Base-by-base conservation (phyloP, 2,888 invertebrate species). In the Taphrorychus bicolor region DNA sequence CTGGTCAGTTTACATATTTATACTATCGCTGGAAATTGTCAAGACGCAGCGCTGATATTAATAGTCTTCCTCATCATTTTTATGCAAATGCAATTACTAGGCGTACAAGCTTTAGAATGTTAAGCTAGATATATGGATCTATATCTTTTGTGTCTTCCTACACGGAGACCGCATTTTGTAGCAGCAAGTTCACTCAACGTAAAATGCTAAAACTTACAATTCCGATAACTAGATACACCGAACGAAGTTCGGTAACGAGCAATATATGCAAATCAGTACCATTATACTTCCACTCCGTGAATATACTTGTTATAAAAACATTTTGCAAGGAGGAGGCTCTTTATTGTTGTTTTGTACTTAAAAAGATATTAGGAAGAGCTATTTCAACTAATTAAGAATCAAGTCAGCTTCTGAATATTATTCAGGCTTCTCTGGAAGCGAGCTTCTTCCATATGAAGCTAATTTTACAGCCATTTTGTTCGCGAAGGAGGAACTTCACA, bases 251-350 rank as follows among this genome's bases (percentile, higher is more conserved):
- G 49, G 77, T 80, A 81, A 81, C 78, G 79, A 78, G 77, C 76
- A 79, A 80, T 79, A 79, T 80, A 81, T 81, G 80, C 79, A 80
- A 80, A 81, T 81, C 73, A 76, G 75, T 74, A 78, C 78, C 79
- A 79, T 80, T 79, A 78, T 76, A 76, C 75, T 76, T 75, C 77
- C 76, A 78, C 76, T 79, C 79, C 77, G 78, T 80, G 76, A 76
- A 76, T 63, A 61, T 66, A 61, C 76, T 77, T 77, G 77, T 77
- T 77, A 77, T 76, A 66, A 73, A 74, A 74, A 74, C 73, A 73
- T 77, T 74, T 74, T 70, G 54, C 41, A 62, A 32, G 24, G 40
- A 22, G 11, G 17, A 18, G 45, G 17, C 45, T 52, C 49, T 56
- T 60, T 58, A 17, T 56, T 62, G 48, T 56, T 57, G 41, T 57